A percentile compares a stretch with the other conserved stretches of the same genome.
These are phyloP conservation scores for Amniataba percoides DNA, from an alignment of 2,797 vertebrate species.

Conservation along the genomic window DNA sequence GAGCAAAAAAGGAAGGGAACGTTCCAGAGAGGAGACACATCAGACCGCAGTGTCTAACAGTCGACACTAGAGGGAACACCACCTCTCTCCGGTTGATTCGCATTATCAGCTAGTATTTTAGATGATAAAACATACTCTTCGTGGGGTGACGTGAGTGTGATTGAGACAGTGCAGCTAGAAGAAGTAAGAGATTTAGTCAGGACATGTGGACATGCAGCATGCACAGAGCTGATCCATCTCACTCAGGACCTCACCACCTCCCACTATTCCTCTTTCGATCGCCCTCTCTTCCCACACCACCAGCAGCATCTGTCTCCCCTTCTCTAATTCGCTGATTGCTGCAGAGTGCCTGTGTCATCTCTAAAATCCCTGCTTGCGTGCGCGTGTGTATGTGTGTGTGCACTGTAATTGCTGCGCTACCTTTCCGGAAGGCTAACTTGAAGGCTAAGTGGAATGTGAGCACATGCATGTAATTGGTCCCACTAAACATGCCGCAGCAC, in stretches of 20 bases:
- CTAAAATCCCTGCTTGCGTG: conserved; percentile 17
- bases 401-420: conserved; percentile 38
- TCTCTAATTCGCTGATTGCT: conserved; percentile 55
- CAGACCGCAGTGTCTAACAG: conserved; percentile 5
- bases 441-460: conserved; percentile 30
- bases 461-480: conserved; percentile 51
- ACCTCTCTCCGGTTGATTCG: neutral
- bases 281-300: conserved; percentile 24
- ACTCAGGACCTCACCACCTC: conserved; percentile 48
- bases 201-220: conserved; percentile 35
- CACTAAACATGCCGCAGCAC: conserved; percentile 14
- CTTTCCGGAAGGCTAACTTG: conserved; percentile 25
- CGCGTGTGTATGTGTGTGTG: neutral
- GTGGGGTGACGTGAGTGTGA: conserved; percentile 37
- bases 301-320: conserved; percentile 35
- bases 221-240: conserved; percentile 63
- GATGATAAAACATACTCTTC: conserved; percentile 12
- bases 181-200: conserved; percentile 42
- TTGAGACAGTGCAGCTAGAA: conserved; percentile 28
- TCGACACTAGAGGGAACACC: conserved; percentile 56
- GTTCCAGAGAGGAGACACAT: neutral
- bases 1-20: conserved; percentile 14
- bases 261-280: conserved; percentile 36
- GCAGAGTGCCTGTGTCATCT: conserved; percentile 50
- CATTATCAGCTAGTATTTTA: neutral